Percentiles rank a stretch among this genome's conserved stretches.
Evolutionary conservation across 2,888 invertebrate genomes (phyloP).

Genomic region (Pterostichus madidus): DNA sequence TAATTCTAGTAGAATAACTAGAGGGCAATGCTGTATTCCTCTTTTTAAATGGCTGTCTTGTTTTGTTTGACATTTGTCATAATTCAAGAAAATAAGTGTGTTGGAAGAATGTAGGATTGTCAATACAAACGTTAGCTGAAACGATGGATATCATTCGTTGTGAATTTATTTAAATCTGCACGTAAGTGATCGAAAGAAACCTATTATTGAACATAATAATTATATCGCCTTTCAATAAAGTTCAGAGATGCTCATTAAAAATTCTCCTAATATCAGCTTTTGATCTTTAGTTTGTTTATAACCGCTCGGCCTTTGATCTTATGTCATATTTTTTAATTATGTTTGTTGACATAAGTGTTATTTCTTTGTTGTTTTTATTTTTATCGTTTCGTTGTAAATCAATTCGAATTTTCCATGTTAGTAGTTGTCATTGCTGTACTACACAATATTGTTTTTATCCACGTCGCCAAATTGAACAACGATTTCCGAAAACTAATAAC

Average conservation of each 20-base stretch:
- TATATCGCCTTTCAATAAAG: conserved; percentile 36
- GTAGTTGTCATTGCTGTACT: neutral
- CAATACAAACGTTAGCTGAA: conserved; percentile 42
- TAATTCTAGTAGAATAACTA: conserved; percentile 10
- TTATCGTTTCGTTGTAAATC: conserved; percentile 24
- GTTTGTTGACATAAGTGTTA: conserved; percentile 51
- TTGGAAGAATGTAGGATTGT: conserved; percentile 63
- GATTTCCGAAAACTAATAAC: conserved; percentile 5
- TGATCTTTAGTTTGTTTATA: conserved; percentile 60
- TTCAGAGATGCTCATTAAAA: conserved; percentile 56
- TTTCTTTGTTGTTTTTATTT: conserved; percentile 56
- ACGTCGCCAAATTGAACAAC: conserved; percentile 8
- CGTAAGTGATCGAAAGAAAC: conserved; percentile 53
- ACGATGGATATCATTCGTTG: conserved; percentile 60
- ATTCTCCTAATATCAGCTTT: conserved; percentile 48
- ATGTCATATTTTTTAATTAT: conserved; percentile 54
- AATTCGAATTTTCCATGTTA: conserved; percentile 10
- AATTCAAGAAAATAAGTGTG: conserved; percentile 56
- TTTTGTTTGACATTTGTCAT: conserved; percentile 66
- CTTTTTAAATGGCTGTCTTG: conserved; percentile 66
- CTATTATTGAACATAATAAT: conserved; percentile 42
- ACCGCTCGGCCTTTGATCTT: conserved; percentile 63
- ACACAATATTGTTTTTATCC: conserved; percentile 40
- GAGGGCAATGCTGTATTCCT: conserved; percentile 52
- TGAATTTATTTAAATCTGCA: conserved; percentile 63